A percentile compares a stretch with the other conserved stretches of the same genome.
Conservation (phyloP, 2,888 invertebrate genomes). For the Thysanoteuthis rhombus region DNA sequence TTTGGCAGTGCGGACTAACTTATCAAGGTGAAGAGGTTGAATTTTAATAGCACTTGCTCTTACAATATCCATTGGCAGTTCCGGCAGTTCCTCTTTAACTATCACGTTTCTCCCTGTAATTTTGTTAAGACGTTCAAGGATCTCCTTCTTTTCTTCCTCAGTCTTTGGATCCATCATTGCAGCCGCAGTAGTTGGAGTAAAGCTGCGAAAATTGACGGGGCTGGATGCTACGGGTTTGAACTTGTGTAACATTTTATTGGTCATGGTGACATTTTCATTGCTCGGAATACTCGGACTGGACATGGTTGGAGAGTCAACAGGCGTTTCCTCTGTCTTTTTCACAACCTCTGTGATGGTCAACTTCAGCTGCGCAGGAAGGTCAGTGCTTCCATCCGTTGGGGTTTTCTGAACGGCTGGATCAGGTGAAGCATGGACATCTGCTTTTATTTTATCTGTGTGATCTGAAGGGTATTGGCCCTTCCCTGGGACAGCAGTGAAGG, state of each 20-base stretch:
- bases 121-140: not conserved
- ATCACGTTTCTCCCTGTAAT: not conserved
- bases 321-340: not conserved
- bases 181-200: not conserved
- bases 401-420: not conserved
- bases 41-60: slow-evolving; percentile 16
- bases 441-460: not conserved
- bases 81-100: not conserved
- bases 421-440: not conserved
- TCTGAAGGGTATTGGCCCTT: not conserved
- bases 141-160: not conserved
- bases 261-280: not conserved
- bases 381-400: not conserved
- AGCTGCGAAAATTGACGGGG: not conserved
- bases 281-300: not conserved
- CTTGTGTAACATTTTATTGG: not conserved
- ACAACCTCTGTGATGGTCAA: not conserved
- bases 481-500: not conserved
- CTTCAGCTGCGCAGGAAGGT: not conserved
- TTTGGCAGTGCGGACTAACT: not conserved
- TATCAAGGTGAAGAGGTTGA: not conserved
- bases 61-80: slow-evolving; percentile 14
- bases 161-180: not conserved
- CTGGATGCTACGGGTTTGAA: not conserved
- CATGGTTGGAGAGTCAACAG: not conserved